Base-by-base conservation (phyloP, 2,797 vertebrate genomes). In the Leuciscus waleckii region DNA sequence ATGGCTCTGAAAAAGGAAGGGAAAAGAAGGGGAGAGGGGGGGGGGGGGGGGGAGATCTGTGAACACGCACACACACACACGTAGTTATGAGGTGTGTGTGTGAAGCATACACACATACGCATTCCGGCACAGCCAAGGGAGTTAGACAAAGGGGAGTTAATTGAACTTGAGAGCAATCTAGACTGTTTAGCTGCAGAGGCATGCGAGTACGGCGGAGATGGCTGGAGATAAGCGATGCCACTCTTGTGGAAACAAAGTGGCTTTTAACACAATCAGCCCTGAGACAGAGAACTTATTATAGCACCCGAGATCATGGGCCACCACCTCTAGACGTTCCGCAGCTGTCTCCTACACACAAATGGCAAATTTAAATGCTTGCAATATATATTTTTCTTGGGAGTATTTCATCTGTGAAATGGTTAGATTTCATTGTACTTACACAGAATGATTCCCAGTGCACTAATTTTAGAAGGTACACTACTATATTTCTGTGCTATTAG, bases 101-200 rank as follows among this genome's bases (percentile, higher is more conserved):
- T 74, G 56, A 74, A 49, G 70, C 56, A 79, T 83, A 83, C 87
- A 82, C 85, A 85, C 86, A 89, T 56, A 87, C 86, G 21, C 80
- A 85, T 86, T 77, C 63, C 29, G 54, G 69, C 39, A 26, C 76
- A 88, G 74, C 80, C 46, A 67, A 70, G 61, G 80, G 84, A 85
- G 75, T 71, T 73, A 85, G 88, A 91, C 87, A 91, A 90, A 89
- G 79, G 88, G 70, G 90, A 91, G 92, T 92, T 94, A 94, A 95
- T 95, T 95, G 93, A 93, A 94, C 93, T 93, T 90, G 92, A 94
- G 92, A 92, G 92, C 87, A 76, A 86, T 67, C 91, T 92, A 93
- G 94, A 93, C 93, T 93, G 93, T 94, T 93, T 92, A 89, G 92
- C 90, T 82, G 89, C 79, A 39, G 85, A 82, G 90, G 91, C 88